phyloP scores from a whole-genome alignment of 2,888 invertebrate species.

The Punctoribates punctum region DNA sequence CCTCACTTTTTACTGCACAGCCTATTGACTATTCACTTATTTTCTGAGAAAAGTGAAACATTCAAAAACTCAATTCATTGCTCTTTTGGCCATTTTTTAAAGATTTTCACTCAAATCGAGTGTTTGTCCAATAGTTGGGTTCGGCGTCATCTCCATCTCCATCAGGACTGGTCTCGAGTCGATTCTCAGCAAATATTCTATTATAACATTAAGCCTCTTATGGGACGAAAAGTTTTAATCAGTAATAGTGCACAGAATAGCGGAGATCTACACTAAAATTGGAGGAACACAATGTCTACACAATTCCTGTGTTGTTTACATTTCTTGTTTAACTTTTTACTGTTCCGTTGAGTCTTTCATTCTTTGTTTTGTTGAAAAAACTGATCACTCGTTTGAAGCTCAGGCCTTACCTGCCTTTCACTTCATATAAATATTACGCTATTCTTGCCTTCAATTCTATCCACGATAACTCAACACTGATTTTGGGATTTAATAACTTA shows the following conservation, averaged over 20 bases:
- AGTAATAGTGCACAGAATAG: conserved; percentile 31
- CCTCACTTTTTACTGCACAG: conserved; percentile 5
- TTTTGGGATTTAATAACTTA: conserved; percentile 22
- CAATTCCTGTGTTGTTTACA: conserved; percentile 27
- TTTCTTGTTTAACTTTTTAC: conserved; percentile 38
- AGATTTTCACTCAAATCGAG: background rate
- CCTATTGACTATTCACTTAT: conserved; percentile 12
- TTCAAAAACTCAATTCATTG: background rate
- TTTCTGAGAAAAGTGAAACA: conserved; percentile 18
- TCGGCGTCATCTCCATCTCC: background rate
- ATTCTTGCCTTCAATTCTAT: conserved; percentile 14
- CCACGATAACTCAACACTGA: background rate
- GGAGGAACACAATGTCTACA: conserved; percentile 31
- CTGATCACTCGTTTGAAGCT: conserved; percentile 3
- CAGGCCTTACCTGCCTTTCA: conserved; percentile 13
- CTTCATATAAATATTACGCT: background rate
- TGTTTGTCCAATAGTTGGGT: background rate
- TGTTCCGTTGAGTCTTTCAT: background rate
- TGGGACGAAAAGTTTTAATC: conserved; percentile 37
- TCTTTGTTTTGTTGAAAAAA: conserved; percentile 33
- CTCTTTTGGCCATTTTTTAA: conserved; percentile 17
- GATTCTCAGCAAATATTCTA: conserved; percentile 29
- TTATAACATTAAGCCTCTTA: conserved; percentile 38
- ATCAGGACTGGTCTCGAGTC: conserved; percentile 28
- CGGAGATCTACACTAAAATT: conserved; percentile 18